Conservation (phyloP, 2,113 vertebrate species). For the Mus musculus region GRCm39 chr2:69002501-69003000, state of each 20-base stretch:
- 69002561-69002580: not conserved
- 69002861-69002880: not conserved
- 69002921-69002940: not conserved
- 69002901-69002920: not conserved
- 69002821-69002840: not conserved
- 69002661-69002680: not conserved
- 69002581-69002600: not conserved
- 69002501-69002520: not conserved
- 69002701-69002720: not conserved
- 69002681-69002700: not conserved
- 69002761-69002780: not conserved
- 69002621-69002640: not conserved
- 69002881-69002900: not conserved
- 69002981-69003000: not conserved
- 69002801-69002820: not conserved
- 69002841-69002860: not conserved
- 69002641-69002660: not conserved
- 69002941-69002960: not conserved
- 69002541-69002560: not conserved
- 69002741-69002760: not conserved
- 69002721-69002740: not conserved
- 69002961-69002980: not conserved
- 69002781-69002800: not conserved
- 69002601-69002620: not conserved
- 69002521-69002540: not conserved